These are phyloP conservation scores for Athalia cordata DNA, from an alignment of 2,888 invertebrate species.

Conservation along the genomic window DNA sequence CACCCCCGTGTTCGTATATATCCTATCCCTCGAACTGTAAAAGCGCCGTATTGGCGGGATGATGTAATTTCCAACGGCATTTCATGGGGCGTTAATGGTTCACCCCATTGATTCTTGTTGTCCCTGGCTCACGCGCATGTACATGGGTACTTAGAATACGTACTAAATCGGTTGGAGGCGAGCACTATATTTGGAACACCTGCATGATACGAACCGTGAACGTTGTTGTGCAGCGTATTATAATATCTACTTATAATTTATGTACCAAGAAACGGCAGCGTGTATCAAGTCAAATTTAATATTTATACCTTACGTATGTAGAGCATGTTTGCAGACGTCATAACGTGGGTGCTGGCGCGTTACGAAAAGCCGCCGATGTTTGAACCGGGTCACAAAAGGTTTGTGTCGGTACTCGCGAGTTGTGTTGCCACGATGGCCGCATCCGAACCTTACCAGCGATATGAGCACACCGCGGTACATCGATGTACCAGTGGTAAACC, in stretches of 20 bases:
- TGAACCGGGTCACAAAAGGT: conserved; percentile 31
- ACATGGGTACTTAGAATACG: no score
- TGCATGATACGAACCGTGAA: neutral
- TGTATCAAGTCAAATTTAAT: no score
- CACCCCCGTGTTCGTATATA: neutral
- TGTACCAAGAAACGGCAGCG: no score
- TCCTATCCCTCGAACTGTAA: neutral
- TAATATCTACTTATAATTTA: no score
- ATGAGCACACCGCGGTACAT: no score
- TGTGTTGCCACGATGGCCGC: neutral
- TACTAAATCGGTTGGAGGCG: no score
- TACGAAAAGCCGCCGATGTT: neutral
- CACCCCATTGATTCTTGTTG: conserved; percentile 28
- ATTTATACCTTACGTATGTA: neutral
- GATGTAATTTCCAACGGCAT: conserved; percentile 24
- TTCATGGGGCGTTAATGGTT: conserved; percentile 2
- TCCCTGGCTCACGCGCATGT: no score
- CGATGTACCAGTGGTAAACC: no score
- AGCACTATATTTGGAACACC: no score
- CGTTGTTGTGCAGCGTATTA: neutral
- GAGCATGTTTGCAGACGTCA: neutral
- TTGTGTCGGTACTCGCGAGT: neutral
- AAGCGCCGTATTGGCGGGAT: neutral
- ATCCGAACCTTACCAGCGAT: neutral
- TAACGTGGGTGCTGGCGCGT: neutral